Evolutionary conservation across 92 coral and sea anemone species (phyloP).

Genomic region (Chrysogorgia sp.): DNA sequence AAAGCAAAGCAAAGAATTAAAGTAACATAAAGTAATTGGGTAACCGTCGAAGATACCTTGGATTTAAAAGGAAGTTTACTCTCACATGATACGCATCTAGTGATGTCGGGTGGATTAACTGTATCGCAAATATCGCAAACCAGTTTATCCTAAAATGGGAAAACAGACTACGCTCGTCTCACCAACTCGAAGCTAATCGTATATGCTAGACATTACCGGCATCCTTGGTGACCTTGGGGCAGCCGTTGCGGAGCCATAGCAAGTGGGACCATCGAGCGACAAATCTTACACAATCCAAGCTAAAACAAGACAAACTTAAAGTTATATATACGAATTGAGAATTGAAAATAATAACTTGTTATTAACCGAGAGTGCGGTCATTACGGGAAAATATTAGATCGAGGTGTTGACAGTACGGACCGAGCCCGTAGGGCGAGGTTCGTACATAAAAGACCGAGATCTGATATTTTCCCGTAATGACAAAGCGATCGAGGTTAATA

Average conservation of each 20-base stretch:
- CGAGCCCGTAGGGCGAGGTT: too few species aligned
- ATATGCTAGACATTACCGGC: slow-evolving; percentile 2
- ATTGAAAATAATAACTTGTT: too few species aligned
- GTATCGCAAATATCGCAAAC: slow-evolving; percentile 92
- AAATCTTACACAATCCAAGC: slow-evolving; percentile 91
- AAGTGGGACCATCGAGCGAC: slow-evolving; percentile 94
- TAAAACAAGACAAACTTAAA: slow-evolving; percentile 12
- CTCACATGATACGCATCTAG: slow-evolving; percentile 89
- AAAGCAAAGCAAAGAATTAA: not conserved
- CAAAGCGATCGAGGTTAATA: too few species aligned
- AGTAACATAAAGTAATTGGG: too few species aligned
- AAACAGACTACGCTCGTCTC: not conserved
- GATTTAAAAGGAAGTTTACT: slow-evolving; percentile 78
- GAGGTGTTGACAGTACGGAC: too few species aligned
- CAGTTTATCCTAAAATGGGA: slow-evolving; percentile 70
- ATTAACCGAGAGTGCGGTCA: too few species aligned
- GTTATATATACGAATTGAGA: too few species aligned
- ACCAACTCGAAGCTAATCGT: not conserved
- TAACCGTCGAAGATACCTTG: slow-evolving; percentile 35
- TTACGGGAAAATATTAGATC: too few species aligned
- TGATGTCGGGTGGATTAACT: slow-evolving; percentile 87
- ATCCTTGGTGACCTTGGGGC: slow-evolving; percentile 76
- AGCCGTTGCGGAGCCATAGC: slow-evolving; percentile 94
- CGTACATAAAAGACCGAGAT: too few species aligned
- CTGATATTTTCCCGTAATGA: too few species aligned